phyloP scores from a whole-genome alignment of 2,113 vertebrate species.

The Channa argus region DNA sequence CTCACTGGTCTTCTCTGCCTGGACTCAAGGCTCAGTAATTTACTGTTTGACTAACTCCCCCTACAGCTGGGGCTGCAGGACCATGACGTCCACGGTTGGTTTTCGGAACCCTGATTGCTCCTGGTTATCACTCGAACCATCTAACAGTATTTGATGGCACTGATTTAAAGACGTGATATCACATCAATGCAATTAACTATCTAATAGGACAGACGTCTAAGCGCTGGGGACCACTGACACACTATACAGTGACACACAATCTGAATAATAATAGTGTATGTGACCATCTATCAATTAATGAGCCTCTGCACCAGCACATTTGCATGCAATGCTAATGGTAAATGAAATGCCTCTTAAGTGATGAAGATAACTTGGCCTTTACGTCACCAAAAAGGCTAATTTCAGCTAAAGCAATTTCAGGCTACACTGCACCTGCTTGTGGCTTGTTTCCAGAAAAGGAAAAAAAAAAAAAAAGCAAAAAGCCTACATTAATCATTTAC shows the following conservation, averaged over 20 bases:
- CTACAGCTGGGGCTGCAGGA: slow-evolving; percentile 18
- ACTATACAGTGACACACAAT: neutral
- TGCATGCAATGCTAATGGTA: slow-evolving; percentile 23
- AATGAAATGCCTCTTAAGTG: slow-evolving; percentile 38
- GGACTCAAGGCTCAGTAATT: slow-evolving; percentile 5
- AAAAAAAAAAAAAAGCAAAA: slow-evolving; percentile 43
- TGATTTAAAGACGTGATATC: slow-evolving; percentile 15
- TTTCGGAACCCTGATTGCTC: neutral
- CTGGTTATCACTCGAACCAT: slow-evolving; percentile 10
- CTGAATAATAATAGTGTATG: slow-evolving; percentile 23
- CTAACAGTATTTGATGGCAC: neutral
- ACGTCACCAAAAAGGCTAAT: slow-evolving; percentile 55
- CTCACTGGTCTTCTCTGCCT: neutral
- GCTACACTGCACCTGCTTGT: slow-evolving; percentile 46
- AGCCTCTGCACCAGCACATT: slow-evolving; percentile 14
- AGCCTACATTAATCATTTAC: slow-evolving; percentile 58
- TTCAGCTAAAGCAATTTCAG: slow-evolving; percentile 54
- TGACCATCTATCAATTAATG: slow-evolving; percentile 25
- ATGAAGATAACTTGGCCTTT: slow-evolving; percentile 47
- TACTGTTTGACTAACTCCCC: slow-evolving; percentile 9
- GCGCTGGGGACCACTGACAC: neutral
- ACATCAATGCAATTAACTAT: slow-evolving; percentile 13
- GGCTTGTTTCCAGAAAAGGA: slow-evolving; percentile 51
- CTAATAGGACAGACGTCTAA: slow-evolving; percentile 16
- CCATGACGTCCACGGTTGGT: neutral